Evolutionary conservation across 2,888 invertebrate species (phyloP).

Genomic region (Panopea generosa): DNA sequence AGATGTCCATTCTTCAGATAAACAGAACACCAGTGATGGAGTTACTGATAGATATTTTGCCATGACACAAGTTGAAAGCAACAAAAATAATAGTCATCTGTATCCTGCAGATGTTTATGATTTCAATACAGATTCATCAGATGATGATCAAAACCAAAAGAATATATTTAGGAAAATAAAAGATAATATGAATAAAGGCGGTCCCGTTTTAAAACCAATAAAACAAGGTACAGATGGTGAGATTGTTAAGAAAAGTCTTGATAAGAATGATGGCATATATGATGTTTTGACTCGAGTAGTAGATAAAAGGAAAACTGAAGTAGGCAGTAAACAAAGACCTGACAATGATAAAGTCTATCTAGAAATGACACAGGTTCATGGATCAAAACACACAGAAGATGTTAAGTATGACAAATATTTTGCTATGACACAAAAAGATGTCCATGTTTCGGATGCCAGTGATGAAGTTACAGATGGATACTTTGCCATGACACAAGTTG

Average conservation of each 20-base stretch:
- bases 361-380: slow-evolving; percentile 4
- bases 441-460: background rate
- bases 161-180: too few relatives aligned
- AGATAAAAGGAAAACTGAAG: background rate
- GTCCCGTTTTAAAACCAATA: too few relatives aligned
- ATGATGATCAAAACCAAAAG: too few relatives aligned
- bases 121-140: background rate
- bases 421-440: background rate
- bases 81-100: background rate
- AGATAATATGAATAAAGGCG: too few relatives aligned
- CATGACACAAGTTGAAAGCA: slow-evolving; percentile 13
- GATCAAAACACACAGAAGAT: too few relatives aligned
- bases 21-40: background rate
- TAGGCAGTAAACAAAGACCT: background rate
- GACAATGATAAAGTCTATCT: slow-evolving; percentile 6
- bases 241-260: background rate
- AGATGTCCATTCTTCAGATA: background rate
- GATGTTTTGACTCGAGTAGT: slow-evolving; percentile 30
- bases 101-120: background rate
- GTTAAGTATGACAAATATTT: too few relatives aligned
- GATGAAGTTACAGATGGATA: background rate
- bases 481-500: slow-evolving; percentile 17
- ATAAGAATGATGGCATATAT: slow-evolving; percentile 27
- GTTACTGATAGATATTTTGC: slow-evolving; percentile 4
- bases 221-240: background rate